phyloP scores from a whole-genome alignment of 2,113 vertebrate species.

The Heloderma charlesbogerti region DNA sequence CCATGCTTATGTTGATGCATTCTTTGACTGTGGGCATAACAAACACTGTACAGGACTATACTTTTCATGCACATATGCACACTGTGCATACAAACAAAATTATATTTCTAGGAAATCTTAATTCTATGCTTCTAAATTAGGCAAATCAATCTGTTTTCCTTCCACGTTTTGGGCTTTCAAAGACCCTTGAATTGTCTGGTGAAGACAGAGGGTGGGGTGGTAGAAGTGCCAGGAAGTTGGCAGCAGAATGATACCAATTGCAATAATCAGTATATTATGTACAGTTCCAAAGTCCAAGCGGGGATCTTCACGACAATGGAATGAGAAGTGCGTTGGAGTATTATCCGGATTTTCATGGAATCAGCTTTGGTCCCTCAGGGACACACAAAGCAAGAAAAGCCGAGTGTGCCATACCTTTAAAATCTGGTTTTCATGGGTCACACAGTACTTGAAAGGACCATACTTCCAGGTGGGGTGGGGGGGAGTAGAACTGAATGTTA shows the following conservation, averaged over 20 bases:
- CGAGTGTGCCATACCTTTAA: too few species aligned
- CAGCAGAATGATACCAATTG: not conserved
- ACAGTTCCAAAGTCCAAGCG: not conserved
- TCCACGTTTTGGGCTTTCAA: not conserved
- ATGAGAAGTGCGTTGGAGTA: too few species aligned
- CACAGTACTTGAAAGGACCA: too few species aligned
- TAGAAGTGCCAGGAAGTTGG: not conserved
- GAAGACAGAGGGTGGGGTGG: not conserved
- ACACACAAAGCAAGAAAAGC: too few species aligned
- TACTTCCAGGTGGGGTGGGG: too few species aligned
- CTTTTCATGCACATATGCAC: not conserved
- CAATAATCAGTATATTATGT: not conserved
- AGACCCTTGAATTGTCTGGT: not conserved
- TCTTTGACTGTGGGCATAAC: not conserved
- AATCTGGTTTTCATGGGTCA: too few species aligned
- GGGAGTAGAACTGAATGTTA: too few species aligned
- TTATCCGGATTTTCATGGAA: too few species aligned
- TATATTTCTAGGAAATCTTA: not conserved
- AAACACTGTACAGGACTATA: not conserved
- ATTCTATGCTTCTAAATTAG: not conserved
- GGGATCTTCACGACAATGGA: too few species aligned
- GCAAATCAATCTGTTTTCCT: not conserved
- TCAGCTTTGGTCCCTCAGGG: too few species aligned
- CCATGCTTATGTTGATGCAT: not conserved
- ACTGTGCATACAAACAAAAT: too few species aligned